Base-by-base conservation (phyloP, 2,113 vertebrate genomes). In the Anarhynchus alexandrinus region DNA sequence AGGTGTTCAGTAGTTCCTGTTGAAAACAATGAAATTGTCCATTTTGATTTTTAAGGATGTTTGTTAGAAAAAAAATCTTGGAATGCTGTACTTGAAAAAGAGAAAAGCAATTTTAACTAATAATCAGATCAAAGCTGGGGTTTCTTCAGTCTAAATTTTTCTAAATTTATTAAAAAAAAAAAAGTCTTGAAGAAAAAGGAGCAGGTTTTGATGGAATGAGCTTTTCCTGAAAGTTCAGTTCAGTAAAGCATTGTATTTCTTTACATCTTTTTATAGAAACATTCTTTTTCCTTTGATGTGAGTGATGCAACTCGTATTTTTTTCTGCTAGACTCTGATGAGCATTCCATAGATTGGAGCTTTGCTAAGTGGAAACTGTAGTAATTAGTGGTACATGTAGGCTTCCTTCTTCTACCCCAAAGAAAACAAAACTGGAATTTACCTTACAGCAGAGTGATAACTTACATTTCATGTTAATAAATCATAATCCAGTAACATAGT, bases 271-370 rank as follows among this genome's bases (percentile, higher is more conserved):
- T 88, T 76, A 76, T 38, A 79, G 70, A 89, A 90, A 82, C 18
- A 43, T 76, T 93, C 30, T 83, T 93, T 95, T 94, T 89, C 42
- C 43, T 93, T 95, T 88, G 40, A 84, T 89, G 65, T 45, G 88
- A 72, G 81, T 61, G 43, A 90, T 85, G 49, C 32, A 95, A 94
- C 83, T 94, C 85, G 58, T 34, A 5, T 38, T 58, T 96, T 95
- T 94, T 93, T 47, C 30, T 54, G 5, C 25, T 95, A 66, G 27
- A 72, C 81, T 52, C 82, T 96, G 34, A n/a, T 92, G 84, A 86
- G 25, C 12, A 55, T 93, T 95, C 72, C 57, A 65, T 81, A 91
- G 69, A 34, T 12, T 47, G 14, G 38, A 82, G 45, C 81, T 83
- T 43, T 94, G 82, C 67, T 43, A 94, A 69, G 66, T 69, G 90